A percentile compares a stretch with the other conserved stretches of the same genome.
Evolutionary conservation across 2,797 vertebrate genomes (phyloP).

Genomic region (Phalloptychus januarius): DNA sequence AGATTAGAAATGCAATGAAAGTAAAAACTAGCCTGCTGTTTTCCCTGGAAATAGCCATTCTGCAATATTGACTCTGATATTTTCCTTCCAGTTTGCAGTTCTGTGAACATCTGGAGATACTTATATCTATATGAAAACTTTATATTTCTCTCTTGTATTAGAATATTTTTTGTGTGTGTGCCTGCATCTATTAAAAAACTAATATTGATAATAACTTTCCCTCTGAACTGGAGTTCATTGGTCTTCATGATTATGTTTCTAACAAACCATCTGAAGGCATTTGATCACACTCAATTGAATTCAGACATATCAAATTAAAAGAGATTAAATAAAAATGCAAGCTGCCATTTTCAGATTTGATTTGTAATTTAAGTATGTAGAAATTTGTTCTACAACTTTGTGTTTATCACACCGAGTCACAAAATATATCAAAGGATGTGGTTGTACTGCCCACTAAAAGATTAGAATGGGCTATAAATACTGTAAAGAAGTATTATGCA

Average conservation of each 20-base stretch:
- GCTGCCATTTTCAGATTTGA: background rate
- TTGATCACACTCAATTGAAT: background rate
- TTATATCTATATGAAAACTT: conserved; percentile 35
- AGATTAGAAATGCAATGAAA: conserved; percentile 78
- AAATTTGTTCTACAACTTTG: background rate
- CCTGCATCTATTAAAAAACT: conserved; percentile 10
- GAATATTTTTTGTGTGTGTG: no score
- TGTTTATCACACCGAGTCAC: background rate
- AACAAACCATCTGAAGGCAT: background rate
- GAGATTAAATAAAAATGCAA: background rate
- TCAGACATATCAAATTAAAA: background rate
- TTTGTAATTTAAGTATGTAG: background rate
- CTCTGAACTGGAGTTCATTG: background rate
- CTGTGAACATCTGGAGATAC: conserved; percentile 42
- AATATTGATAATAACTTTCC: conserved; percentile 2
- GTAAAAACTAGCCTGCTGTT: conserved; percentile 66
- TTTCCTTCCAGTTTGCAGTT: conserved; percentile 54
- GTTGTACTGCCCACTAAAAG: background rate
- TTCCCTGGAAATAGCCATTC: conserved; percentile 56
- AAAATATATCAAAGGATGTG: background rate
- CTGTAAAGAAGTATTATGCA: background rate
- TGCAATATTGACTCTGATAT: conserved; percentile 20
- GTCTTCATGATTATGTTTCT: background rate
- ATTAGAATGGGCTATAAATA: background rate
- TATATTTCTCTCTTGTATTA: background rate